Evolutionary conservation across 2,888 invertebrate species (phyloP), one percentile per base, ranked within the genome.

Genomic region (Odontomyia ornata): DNA sequence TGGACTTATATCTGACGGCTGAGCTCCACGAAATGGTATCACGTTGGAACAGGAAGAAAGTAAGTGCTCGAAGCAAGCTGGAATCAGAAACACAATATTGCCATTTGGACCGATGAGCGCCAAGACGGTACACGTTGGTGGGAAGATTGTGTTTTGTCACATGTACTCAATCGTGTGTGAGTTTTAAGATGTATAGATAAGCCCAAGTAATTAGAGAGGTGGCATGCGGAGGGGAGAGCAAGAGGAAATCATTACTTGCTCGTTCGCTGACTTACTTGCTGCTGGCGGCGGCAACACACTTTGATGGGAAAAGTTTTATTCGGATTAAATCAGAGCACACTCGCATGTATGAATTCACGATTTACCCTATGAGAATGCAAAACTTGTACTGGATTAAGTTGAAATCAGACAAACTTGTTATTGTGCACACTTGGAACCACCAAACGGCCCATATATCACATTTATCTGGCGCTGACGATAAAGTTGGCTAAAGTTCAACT

Each of bases 131-230:
- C 5, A 36, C 9, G 36, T n/a, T n/a, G n/a, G n/a, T 4, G 52
- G 52, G 15, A 13, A 15, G 52, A 52, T 52, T 52, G 52, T n/a
- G 52, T 52, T 52, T 52, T 52, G 52, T 52, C n/a, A 52, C 52
- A 52, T 52, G 52, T 15, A 52, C 15, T 18, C 52, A 18, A n/a
- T n/a, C 52, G 52, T 9, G 52, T 13, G 18, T 4, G 52, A 52
- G 52, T 18, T 52, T 52, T 36, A 36, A 36, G 36, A 36, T 36
- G 9, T 36, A 36, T 9, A 36, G 36, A 36, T 36, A 36, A 36
- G 52, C 52, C 2, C 4, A 18, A 52, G 52, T 18, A 52, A 52
- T 52, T 52, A 18, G 4, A 52, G 18, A 2, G 52, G 52, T 4
- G 15, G 52, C n/a, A n/a, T n/a, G n/a, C n/a, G n/a, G n/a, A n/a